Evolutionary conservation across 2,797 vertebrate genomes (phyloP).

Genomic region (Pseudomugil gertrudae): DNA sequence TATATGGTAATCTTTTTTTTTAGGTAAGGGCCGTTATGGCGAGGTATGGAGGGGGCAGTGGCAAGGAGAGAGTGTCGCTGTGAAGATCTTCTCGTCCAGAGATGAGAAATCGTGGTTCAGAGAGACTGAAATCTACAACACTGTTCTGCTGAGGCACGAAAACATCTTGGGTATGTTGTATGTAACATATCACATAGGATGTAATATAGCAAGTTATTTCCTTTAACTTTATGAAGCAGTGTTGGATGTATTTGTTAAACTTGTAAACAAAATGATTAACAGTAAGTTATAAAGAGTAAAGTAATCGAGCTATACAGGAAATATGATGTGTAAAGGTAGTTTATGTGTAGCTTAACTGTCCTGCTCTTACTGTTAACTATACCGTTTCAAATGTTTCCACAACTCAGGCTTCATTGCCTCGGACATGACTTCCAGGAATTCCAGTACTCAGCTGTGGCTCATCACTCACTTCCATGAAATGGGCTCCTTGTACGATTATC

Average conservation of each 20-base stretch:
- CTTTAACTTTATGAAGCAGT: too few relatives aligned
- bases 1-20: background rate
- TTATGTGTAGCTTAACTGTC: background rate
- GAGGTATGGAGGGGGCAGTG: slow-evolving; percentile 98
- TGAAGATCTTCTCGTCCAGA: slow-evolving; percentile 98
- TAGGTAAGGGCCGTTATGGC: slow-evolving; percentile 96
- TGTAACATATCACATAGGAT: background rate
- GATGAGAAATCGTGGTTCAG: slow-evolving; percentile 99
- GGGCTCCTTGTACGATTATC: slow-evolving; percentile 96
- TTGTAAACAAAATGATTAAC: background rate
- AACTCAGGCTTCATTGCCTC: slow-evolving; percentile 91
- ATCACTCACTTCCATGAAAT: slow-evolving; percentile 98
- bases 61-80: slow-evolving; percentile 97
- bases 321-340: background rate
- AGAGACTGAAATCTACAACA: slow-evolving; percentile 98
- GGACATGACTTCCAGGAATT: slow-evolving; percentile 98
- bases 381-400: slow-evolving; percentile 5
- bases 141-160: slow-evolving; percentile 94
- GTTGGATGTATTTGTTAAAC: too few relatives aligned
- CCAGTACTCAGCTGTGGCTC: slow-evolving; percentile 96
- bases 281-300: background rate
- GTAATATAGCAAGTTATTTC: background rate
- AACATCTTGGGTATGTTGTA: slow-evolving; percentile 90
- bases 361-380: background rate
- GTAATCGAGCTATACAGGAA: background rate